Evolutionary conservation across 1,140 invertebrate genomes (phyloP).

Genomic region (Papilio xuthus): DNA sequence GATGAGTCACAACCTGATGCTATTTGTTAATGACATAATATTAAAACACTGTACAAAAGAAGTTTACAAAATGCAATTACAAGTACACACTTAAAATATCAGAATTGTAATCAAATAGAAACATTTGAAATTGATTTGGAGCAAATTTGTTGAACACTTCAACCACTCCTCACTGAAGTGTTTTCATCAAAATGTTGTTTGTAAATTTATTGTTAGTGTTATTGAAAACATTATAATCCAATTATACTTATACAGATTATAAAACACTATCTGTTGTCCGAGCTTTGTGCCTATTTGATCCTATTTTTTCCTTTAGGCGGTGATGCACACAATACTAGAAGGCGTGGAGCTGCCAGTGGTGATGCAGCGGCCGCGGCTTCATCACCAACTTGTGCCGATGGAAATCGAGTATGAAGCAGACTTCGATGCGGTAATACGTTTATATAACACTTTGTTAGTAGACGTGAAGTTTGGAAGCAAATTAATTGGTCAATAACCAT

Average conservation of each 20-base stretch:
- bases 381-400: conserved; percentile 97
- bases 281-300: background rate
- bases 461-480: too few species aligned
- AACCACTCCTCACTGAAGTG: background rate
- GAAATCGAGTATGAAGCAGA: conserved; percentile 88
- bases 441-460: background rate
- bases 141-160: background rate
- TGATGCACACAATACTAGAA: conserved; percentile 89
- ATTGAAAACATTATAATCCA: too few species aligned
- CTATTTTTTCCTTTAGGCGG: conserved; percentile 81
- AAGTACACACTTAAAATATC: background rate
- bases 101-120: background rate
- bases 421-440: conserved; percentile 64
- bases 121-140: background rate
- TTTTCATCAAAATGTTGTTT: background rate
- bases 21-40: background rate
- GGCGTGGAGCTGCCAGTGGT: conserved; percentile 89
- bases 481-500: too few species aligned
- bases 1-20: background rate
- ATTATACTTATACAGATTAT: too few species aligned
- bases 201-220: too few species aligned
- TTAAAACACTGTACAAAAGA: background rate
- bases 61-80: background rate
- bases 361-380: conserved; percentile 91
- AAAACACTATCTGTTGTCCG: background rate